Conservation (phyloP, 2,888 invertebrate species). For the Hyppa rectilinea region DNA sequence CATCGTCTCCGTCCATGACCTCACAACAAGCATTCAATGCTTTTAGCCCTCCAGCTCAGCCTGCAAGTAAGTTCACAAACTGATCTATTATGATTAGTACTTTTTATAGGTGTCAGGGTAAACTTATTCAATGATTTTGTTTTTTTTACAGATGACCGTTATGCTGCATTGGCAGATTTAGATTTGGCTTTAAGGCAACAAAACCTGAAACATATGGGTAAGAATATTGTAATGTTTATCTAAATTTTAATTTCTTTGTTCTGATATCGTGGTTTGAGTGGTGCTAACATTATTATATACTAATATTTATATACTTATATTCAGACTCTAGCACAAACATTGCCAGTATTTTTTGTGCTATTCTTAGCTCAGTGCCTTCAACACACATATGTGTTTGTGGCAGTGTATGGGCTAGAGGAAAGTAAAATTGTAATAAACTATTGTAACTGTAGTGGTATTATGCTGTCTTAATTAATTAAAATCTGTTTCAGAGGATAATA, state of each 20-base stretch:
- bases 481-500: constrained; percentile 81
- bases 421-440: not conserved
- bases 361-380: no score
- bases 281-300: not conserved
- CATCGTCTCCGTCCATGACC: constrained; percentile 85
- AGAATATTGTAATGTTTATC: constrained; percentile 37
- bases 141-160: constrained; percentile 94
- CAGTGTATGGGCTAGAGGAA: no score
- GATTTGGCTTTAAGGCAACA: constrained; percentile 94
- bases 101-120: not conserved
- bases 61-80: constrained; percentile 78
- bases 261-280: not conserved
- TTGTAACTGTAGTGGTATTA: not conserved
- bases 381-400: no score
- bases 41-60: constrained; percentile 75
- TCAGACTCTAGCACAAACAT: no score
- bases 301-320: not conserved
- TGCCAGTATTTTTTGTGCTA: no score
- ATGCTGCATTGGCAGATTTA: constrained; percentile 98
- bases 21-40: constrained; percentile 76
- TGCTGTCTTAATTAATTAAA: not conserved
- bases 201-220: constrained; percentile 88
- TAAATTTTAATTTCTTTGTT: not conserved
- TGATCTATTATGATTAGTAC: not conserved
- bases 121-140: not conserved